Percentiles rank a stretch among this genome's conserved stretches.
Evolutionary conservation across 2,888 invertebrate species (phyloP).

Genomic region (Eucriotettix oculatus): DNA sequence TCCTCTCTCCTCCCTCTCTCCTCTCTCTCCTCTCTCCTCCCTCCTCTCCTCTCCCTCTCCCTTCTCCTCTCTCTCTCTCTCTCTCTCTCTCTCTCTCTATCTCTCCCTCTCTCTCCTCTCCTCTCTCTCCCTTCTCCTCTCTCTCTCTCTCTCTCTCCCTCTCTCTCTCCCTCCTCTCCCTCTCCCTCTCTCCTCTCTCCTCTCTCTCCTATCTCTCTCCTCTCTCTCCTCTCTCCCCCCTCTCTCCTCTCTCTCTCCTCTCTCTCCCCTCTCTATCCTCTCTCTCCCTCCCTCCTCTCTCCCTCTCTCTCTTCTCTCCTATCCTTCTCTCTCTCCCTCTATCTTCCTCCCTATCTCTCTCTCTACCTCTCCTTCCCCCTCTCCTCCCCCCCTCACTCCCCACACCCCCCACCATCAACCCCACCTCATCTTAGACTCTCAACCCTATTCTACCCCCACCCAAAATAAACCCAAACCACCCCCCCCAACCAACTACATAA

Average conservation of each 20-base stretch:
- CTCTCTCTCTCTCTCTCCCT: background rate
- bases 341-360: background rate
- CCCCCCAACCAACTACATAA: no score
- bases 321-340: background rate
- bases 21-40: background rate
- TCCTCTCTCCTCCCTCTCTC: background rate
- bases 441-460: no score
- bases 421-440: no score
- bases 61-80: background rate
- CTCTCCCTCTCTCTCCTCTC: no score
- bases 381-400: background rate
- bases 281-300: background rate
- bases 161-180: background rate
- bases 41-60: background rate
- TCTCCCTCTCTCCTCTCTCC: background rate
- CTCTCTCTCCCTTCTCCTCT: background rate
- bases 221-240: background rate
- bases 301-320: fast-evolving
- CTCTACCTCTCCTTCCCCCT: background rate
- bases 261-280: background rate
- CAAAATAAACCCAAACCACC: no score
- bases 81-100: no score
- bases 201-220: background rate
- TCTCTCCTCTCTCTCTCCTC: background rate
- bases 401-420: background rate